A percentile compares a stretch with the other conserved stretches of the same genome.
phyloP scores from a whole-genome alignment of 2,888 invertebrate genomes.

The Dasypolia templi region DNA sequence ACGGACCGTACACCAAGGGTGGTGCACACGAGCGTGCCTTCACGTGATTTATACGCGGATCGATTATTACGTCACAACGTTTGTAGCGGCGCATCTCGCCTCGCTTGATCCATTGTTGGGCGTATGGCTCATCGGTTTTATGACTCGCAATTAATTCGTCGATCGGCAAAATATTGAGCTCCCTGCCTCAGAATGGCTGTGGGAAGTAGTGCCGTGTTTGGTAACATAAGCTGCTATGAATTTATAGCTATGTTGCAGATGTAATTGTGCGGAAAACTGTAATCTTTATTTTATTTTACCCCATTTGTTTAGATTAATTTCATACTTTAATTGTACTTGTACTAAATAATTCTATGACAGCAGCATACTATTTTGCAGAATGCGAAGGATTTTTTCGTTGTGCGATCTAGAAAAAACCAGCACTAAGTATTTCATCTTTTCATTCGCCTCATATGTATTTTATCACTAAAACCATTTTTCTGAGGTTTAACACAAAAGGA shows the following conservation, averaged over 20 bases:
- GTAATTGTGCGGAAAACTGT: constrained; percentile 41
- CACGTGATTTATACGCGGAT: constrained; percentile 82
- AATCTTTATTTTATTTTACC: constrained; percentile 10
- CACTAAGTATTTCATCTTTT: neutral
- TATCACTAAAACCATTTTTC: neutral
- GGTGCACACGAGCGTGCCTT: constrained; percentile 82
- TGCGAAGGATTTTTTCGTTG: neutral
- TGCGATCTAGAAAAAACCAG: neutral
- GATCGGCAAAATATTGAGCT: constrained; percentile 81
- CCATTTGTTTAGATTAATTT: neutral
- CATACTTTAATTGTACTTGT: neutral
- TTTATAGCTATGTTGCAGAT: constrained; percentile 27
- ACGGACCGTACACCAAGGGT: constrained; percentile 70
- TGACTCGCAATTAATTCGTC: constrained; percentile 83
- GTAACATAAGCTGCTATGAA: constrained; percentile 46
- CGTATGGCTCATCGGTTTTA: constrained; percentile 83
- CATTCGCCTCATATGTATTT: neutral
- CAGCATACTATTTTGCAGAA: too few relatives aligned
- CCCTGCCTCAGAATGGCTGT: constrained; percentile 70
- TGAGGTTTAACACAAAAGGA: constrained; percentile 1
- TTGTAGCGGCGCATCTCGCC: constrained; percentile 77
- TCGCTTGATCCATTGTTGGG: constrained; percentile 75
- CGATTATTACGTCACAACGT: constrained; percentile 81
- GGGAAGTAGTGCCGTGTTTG: constrained; percentile 45
- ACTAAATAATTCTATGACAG: neutral